phyloP scores from a whole-genome alignment of 2,797 vertebrate species.

The Avahi laniger region DNA sequence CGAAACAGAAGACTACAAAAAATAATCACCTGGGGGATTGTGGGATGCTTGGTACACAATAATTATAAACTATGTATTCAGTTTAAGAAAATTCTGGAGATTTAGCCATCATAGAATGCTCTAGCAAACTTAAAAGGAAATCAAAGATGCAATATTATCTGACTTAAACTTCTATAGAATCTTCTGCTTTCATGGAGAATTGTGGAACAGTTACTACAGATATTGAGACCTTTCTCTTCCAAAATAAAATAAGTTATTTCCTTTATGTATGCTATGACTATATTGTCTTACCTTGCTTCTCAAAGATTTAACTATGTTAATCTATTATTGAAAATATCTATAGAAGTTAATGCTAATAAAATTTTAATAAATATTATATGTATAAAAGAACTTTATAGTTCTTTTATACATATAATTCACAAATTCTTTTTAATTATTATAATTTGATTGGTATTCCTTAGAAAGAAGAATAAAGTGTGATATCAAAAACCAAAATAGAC shows the following conservation, averaged over 20 bases:
- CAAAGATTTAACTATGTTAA: conserved; percentile 72
- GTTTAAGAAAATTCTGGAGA: conserved; percentile 58
- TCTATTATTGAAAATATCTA: conserved; percentile 62
- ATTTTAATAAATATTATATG: conserved; percentile 79
- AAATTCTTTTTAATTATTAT: not conserved
- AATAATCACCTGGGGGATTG: not conserved
- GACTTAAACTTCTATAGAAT: conserved; percentile 58
- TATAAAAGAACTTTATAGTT: not conserved
- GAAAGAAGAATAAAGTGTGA: not conserved
- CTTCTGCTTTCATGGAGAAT: not conserved
- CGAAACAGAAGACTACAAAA: conserved; percentile 35
- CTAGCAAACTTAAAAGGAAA: conserved; percentile 56
- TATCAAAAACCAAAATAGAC: not conserved
- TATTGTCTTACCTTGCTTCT: conserved; percentile 57
- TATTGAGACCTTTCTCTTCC: not conserved
- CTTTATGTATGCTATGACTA: conserved; percentile 31
- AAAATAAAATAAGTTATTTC: conserved; percentile 58
- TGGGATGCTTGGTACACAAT: not conserved
- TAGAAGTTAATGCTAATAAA: conserved; percentile 75
- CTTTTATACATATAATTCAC: conserved; percentile 35
- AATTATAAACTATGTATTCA: conserved; percentile 35
- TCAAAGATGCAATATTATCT: not conserved
- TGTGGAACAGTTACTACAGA: conserved; percentile 39
- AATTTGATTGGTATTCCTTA: conserved; percentile 25
- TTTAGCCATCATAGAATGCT: not conserved